Evolutionary conservation across 2,113 vertebrate genomes (phyloP).

Genomic region (Apaloderma vittatum): DNA sequence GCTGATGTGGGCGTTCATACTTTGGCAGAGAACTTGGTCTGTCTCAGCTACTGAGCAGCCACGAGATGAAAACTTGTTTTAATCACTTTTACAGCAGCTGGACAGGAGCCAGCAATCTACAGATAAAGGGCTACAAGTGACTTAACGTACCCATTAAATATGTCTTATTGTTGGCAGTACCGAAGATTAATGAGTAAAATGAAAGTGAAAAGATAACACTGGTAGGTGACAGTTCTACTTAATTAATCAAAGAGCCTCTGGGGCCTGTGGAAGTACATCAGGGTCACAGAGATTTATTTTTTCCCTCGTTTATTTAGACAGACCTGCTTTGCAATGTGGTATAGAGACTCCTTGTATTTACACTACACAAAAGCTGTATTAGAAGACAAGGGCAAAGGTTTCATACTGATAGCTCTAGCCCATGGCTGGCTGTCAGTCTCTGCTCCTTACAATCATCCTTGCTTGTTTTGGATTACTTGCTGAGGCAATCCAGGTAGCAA

Average conservation of each 20-base stretch:
- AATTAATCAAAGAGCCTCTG: conserved; percentile 34
- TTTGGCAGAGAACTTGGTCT: neutral
- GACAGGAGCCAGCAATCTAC: conserved; percentile 12
- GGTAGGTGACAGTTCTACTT: conserved; percentile 43
- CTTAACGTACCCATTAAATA: neutral
- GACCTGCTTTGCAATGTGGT: neutral
- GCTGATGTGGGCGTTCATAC: neutral
- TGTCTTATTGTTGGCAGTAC: conserved; percentile 9
- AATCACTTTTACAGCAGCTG: conserved; percentile 25
- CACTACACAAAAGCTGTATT: neutral
- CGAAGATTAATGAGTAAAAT: conserved; percentile 46
- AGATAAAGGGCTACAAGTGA: conserved; percentile 27
- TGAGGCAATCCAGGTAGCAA: neutral
- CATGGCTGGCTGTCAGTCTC: neutral
- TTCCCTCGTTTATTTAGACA: neutral
- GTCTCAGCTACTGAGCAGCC: neutral
- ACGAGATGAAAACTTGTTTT: neutral
- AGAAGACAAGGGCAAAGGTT: conserved; percentile 26
- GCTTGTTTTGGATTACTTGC: neutral
- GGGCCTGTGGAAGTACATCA: neutral
- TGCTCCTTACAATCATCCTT: neutral
- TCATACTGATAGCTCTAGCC: neutral
- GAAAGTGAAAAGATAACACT: conserved; percentile 24
- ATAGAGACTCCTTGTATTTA: neutral
- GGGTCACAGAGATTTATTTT: neutral